Evolutionary conservation across 2,797 vertebrate species (phyloP).

Genomic region (Triplophysa bombifrons): DNA sequence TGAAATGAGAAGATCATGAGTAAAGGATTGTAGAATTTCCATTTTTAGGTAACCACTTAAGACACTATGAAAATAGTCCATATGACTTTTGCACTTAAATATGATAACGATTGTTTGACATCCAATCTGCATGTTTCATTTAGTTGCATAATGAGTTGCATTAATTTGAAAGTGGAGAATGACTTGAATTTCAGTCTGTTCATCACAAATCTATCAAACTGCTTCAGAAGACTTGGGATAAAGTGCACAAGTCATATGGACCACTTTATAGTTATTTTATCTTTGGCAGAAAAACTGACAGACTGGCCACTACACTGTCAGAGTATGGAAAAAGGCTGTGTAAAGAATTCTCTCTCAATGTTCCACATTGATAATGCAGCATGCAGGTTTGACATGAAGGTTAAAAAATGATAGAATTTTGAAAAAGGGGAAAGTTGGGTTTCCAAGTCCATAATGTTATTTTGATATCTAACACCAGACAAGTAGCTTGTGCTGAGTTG

Average conservation of each 20-base stretch:
- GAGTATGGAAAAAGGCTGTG: neutral
- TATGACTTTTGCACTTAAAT: too few relatives aligned
- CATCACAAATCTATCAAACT: neutral
- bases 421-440: neutral
- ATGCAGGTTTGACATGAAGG: neutral
- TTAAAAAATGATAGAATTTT: neutral
- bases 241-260: neutral
- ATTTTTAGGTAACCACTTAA: too few relatives aligned
- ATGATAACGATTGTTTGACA: neutral
- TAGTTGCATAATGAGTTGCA: neutral
- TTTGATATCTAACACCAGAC: conserved; percentile 35
- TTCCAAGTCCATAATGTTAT: conserved; percentile 19
- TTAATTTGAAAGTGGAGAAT: neutral
- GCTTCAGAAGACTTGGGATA: neutral
- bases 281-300: neutral
- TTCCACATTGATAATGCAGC: neutral
- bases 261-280: neutral
- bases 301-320: neutral
- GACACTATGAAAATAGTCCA: too few relatives aligned
- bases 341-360: neutral
- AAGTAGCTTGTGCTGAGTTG: conserved; percentile 11
- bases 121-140: neutral
- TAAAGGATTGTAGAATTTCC: too few relatives aligned
- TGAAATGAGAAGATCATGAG: too few relatives aligned
- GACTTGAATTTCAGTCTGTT: too few relatives aligned